Percentiles rank a stretch among this genome's conserved stretches.
Evolutionary conservation across 2,113 vertebrate species (phyloP).

Genomic region (Pontoporia blainvillei): DNA sequence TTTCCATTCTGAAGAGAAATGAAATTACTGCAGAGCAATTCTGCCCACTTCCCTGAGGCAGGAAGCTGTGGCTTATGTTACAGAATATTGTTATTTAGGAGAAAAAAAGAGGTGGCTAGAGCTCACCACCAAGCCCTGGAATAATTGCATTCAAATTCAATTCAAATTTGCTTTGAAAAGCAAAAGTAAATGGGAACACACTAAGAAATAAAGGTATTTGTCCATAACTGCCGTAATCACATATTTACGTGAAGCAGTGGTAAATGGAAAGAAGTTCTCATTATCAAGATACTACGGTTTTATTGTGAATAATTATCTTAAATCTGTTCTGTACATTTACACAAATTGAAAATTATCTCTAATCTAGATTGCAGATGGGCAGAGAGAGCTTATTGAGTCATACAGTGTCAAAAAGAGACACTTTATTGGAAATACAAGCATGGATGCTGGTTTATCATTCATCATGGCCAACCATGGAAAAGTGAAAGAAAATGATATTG

Average conservation of each 20-base stretch:
- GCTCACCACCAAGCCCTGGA: neutral
- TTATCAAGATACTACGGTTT: neutral
- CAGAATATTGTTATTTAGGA: neutral
- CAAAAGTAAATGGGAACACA: neutral
- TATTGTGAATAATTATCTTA: neutral
- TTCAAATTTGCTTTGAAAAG: slow-evolving; percentile 36
- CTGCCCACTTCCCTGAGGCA: neutral
- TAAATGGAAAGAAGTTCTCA: neutral
- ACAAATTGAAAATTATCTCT: slow-evolving; percentile 51
- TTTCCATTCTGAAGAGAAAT: neutral
- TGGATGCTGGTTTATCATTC: slow-evolving; percentile 97
- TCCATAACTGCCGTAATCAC: neutral
- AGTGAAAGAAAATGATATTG: slow-evolving; percentile 92
- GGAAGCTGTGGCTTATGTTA: neutral
- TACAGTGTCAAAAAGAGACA: slow-evolving; percentile 98
- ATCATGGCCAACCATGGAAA: slow-evolving; percentile 97
- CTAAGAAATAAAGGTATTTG: neutral
- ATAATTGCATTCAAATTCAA: neutral
- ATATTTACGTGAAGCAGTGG: neutral
- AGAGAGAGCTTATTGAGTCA: slow-evolving; percentile 88
- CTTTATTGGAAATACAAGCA: slow-evolving; percentile 99
- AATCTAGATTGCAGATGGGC: slow-evolving; percentile 94
- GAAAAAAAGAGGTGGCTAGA: neutral
- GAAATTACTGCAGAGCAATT: neutral
- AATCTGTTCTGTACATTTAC: neutral